Evolutionary conservation across 2,888 invertebrate species (phyloP).

Genomic region (Cremastobaeus sp.): DNA sequence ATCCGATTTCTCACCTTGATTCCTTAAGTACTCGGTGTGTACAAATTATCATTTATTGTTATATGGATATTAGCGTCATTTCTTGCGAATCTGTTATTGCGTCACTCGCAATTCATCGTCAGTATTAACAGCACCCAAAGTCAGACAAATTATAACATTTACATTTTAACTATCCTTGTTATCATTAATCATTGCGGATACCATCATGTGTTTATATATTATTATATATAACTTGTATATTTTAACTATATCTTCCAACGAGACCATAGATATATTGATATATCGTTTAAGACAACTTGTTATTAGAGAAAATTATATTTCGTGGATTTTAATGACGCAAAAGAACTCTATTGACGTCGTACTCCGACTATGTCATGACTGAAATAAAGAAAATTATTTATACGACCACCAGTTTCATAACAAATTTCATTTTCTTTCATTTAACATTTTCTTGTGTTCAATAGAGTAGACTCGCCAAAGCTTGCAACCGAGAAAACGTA

Average conservation of each 20-base stretch:
- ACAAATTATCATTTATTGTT: constrained; percentile 44
- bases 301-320: constrained; percentile 46
- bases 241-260: constrained; percentile 29
- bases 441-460: constrained; percentile 3
- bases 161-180: constrained; percentile 36
- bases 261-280: constrained; percentile 33
- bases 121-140: constrained; percentile 59
- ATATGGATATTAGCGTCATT: constrained; percentile 17
- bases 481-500: not conserved
- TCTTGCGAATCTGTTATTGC: constrained; percentile 44
- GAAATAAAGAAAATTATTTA: constrained; percentile 55
- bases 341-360: constrained; percentile 60
- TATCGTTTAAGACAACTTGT: constrained; percentile 46
- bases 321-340: constrained; percentile 38
- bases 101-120: constrained; percentile 45
- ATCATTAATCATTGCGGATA: constrained; percentile 23
- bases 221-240: constrained; percentile 35
- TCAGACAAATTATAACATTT: constrained; percentile 37
- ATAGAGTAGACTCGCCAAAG: constrained; percentile 13
- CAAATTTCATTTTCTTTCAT: constrained; percentile 21
- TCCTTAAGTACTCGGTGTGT: constrained; percentile 21
- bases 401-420: constrained; percentile 59
- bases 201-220: constrained; percentile 35
- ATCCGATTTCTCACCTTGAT: constrained; percentile 22
- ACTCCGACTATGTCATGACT: constrained; percentile 59